Base-by-base conservation (phyloP, 1,140 invertebrate genomes). In the Triops longicaudatus region DNA sequence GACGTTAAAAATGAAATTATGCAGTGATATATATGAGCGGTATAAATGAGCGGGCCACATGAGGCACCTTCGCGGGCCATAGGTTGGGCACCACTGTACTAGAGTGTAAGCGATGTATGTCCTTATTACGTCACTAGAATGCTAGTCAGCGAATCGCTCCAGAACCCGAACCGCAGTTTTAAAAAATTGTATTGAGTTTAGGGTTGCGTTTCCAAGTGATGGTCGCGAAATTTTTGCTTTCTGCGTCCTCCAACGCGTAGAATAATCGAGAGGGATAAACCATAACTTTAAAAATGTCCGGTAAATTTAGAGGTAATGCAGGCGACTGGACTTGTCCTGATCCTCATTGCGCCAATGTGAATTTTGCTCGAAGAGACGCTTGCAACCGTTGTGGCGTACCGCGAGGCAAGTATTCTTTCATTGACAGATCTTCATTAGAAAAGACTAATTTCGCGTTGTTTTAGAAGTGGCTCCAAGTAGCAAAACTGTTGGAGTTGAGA, bases 401-500 rank as follows among this genome's bases (percentile, higher is more conserved):
- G 87, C 87, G 82, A 83, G 76, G 73, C 50, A 41, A 31, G 50
- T 77, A n/a, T 27, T 26, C 3, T 22, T 77, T 75, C 26, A 26
- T 50, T 76, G 72, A 22, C 73, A 14, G n/a, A 28, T 43, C 26
- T 75, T n/a, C n/a, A n/a, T n/a, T n/a, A n/a, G n/a, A n/a, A n/a
- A n/a, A n/a, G n/a, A n/a, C n/a, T n/a, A n/a, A n/a, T n/a, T n/a
- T n/a, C n/a, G n/a, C n/a, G n/a, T n/a, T 37, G 87, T 88, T 78
- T 87, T 88, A 81, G 87, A 87, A 81, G 88, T 89, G 81, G 88
- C 87, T 80, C 86, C 86, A 28, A 88, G 90, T 82, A 94, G 95
- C 83, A 96, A 96, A 84, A 96, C 96, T 86, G 87, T 97, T 76
- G 96, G 96, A 0, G 93, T 93, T 79, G 97, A 99, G 87, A 98